Conservation (phyloP, 2,797 vertebrate species). For the Ctenopoma multispine region DNA sequence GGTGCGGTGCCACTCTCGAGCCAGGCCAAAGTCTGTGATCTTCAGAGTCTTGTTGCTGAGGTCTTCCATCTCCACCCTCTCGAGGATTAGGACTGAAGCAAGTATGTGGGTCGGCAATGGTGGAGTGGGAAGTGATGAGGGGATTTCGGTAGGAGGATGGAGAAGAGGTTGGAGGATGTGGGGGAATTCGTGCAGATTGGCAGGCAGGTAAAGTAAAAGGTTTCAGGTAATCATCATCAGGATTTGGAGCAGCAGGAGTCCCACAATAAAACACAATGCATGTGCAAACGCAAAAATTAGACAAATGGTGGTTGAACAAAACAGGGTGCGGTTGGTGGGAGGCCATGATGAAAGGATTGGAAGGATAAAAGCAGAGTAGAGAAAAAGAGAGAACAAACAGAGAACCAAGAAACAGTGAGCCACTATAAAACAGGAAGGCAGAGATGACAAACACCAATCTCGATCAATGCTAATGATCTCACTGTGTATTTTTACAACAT, state of each 20-base stretch:
- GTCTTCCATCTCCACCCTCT: slow-evolving; percentile 94
- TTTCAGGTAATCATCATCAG: slow-evolving; percentile 44
- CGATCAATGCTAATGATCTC: slow-evolving; percentile 39
- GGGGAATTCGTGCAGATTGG: slow-evolving; percentile 24
- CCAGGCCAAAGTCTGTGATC: slow-evolving; percentile 99
- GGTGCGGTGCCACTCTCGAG: slow-evolving; percentile 97
- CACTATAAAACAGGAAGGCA: slow-evolving; percentile 34
- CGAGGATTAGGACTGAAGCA: slow-evolving; percentile 91
- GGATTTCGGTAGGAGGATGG: slow-evolving; percentile 30
- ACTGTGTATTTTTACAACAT: slow-evolving; percentile 12
- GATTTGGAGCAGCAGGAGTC: slow-evolving; percentile 31
- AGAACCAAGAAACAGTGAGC: slow-evolving; percentile 65
- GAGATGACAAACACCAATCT: slow-evolving; percentile 45
- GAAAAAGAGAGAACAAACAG: slow-evolving; percentile 54
- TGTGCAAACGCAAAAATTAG: slow-evolving; percentile 26
- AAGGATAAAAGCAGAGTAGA: slow-evolving; percentile 57
- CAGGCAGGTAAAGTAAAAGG: slow-evolving; percentile 39
- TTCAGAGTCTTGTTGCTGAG: slow-evolving; percentile 96
- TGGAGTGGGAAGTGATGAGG: slow-evolving; percentile 26
- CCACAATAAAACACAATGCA: slow-evolving; percentile 22
- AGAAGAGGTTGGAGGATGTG: slow-evolving; percentile 25
- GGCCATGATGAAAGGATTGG: slow-evolving; percentile 58
- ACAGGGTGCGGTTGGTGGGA: slow-evolving; percentile 54
- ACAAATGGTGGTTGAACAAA: slow-evolving; percentile 43
- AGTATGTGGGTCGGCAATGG: slow-evolving; percentile 38